Evolutionary conservation across 2,888 invertebrate species (phyloP).

Genomic region (Philaethria dido): DNA sequence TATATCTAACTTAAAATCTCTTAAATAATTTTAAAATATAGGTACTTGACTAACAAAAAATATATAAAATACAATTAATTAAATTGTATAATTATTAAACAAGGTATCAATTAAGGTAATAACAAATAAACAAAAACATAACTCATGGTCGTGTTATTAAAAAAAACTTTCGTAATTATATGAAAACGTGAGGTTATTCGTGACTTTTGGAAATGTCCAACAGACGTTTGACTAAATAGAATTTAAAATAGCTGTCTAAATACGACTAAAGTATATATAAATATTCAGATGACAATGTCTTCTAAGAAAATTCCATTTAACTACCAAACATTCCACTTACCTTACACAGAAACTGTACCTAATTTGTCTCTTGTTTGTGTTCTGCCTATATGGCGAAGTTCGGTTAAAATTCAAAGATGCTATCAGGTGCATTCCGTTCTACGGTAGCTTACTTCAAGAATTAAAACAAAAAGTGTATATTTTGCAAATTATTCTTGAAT

Average conservation of each 20-base stretch:
- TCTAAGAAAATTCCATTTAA: neutral
- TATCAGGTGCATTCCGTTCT: slow-evolving; percentile 5
- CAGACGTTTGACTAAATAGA: neutral
- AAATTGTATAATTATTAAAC: neutral
- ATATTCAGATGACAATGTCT: slow-evolving; percentile 1
- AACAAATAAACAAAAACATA: neutral
- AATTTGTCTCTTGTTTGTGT: slow-evolving; percentile 6
- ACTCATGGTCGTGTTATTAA: neutral
- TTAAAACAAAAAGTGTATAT: neutral
- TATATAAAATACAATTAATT: neutral
- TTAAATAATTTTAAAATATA: too few species aligned
- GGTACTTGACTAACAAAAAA: neutral
- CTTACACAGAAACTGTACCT: slow-evolving; percentile 3
- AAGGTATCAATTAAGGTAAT: neutral
- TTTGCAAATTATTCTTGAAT: neutral
- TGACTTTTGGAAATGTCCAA: too few species aligned
- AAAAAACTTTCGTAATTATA: neutral
- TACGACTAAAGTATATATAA: neutral
- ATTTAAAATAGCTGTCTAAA: neutral
- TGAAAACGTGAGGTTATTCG: neutral
- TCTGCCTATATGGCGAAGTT: slow-evolving; percentile 5
- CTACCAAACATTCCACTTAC: slow-evolving; percentile 13
- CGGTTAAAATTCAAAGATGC: slow-evolving; percentile 18
- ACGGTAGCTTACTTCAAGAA: neutral
- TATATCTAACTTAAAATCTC: too few species aligned